Evolutionary conservation across 2,888 invertebrate genomes (phyloP).

Genomic region (Aphelenchoides bicaudatus): DNA sequence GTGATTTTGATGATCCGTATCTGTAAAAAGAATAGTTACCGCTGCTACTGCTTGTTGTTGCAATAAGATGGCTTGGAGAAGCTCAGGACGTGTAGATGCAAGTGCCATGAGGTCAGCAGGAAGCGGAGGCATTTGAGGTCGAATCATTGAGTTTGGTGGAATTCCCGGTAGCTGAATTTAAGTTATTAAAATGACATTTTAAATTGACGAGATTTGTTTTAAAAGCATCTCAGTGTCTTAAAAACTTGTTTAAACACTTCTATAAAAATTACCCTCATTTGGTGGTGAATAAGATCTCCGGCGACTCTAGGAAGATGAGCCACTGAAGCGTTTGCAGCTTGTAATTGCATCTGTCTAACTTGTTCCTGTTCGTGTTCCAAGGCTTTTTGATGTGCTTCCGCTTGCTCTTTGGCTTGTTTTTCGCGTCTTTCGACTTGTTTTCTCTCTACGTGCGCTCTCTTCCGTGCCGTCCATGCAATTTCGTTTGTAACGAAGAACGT

Average conservation of each 20-base stretch:
- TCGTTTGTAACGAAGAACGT: neutral
- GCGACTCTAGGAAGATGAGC: neutral
- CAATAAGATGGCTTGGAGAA: too few relatives aligned
- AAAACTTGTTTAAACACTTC: too few relatives aligned
- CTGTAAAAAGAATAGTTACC: too few relatives aligned
- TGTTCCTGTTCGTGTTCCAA: neutral
- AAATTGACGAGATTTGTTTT: neutral
- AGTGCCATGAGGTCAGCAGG: neutral
- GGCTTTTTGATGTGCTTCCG: too few relatives aligned
- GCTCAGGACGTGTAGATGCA: too few relatives aligned
- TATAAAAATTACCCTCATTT: slow-evolving; percentile 12
- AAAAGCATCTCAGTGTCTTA: too few relatives aligned
- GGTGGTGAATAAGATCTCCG: slow-evolving; percentile 14
- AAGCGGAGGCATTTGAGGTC: neutral
- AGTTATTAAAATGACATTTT: neutral
- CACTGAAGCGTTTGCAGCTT: neutral
- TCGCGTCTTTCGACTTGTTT: too few relatives aligned
- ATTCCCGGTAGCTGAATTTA: neutral
- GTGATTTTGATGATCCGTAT: too few relatives aligned
- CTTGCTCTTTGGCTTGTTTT: too few relatives aligned
- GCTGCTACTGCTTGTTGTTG: too few relatives aligned
- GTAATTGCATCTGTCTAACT: neutral
- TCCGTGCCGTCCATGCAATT: neutral
- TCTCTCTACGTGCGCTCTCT: neutral
- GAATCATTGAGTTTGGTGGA: neutral